Evolutionary conservation across 2,113 vertebrate species (phyloP).

Genomic region (Notiomystis cincta): DNA sequence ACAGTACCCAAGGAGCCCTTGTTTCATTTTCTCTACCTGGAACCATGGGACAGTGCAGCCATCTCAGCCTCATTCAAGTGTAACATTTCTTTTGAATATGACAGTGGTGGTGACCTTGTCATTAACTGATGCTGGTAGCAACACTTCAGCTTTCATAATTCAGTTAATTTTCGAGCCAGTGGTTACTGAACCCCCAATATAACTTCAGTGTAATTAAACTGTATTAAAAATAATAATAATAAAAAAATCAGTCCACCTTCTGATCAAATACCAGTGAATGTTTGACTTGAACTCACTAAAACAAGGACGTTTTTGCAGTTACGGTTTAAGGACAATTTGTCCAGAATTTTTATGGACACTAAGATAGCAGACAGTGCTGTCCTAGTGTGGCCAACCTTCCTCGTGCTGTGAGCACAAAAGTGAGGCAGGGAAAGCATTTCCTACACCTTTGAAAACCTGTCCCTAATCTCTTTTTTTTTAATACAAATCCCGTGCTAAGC

Average conservation of each 20-base stretch:
- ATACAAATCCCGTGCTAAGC: neutral
- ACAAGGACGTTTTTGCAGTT: neutral
- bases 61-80: conserved; percentile 80
- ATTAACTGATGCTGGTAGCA: conserved; percentile 77
- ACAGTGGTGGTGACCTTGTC: conserved; percentile 80
- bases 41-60: conserved; percentile 74
- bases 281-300: neutral
- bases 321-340: neutral
- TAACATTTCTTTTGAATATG: conserved; percentile 82
- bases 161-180: conserved; percentile 80
- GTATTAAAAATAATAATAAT: neutral
- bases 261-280: neutral
- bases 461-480: neutral
- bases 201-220: conserved; percentile 69
- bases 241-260: neutral
- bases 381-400: neutral
- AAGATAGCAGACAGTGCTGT: neutral
- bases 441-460: neutral
- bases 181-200: conserved; percentile 65
- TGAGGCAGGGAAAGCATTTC: neutral
- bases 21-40: conserved; percentile 79
- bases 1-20: conserved; percentile 66
- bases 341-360: neutral
- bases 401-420: neutral
- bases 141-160: conserved; percentile 77